These are phyloP conservation scores for Eupithecia insigniata DNA, from an alignment of 2,888 invertebrate genomes.

Conservation along the genomic window DNA sequence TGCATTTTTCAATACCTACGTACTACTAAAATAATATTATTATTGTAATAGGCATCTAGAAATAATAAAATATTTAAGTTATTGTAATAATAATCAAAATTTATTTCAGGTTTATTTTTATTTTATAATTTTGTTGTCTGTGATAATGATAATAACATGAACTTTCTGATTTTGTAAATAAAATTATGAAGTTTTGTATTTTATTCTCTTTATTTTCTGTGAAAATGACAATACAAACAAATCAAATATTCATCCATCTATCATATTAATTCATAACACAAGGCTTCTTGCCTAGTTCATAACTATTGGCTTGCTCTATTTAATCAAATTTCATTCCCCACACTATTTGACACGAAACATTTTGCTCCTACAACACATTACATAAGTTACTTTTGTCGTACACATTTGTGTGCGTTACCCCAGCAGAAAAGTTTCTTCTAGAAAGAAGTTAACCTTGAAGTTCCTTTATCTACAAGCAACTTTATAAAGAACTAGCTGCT, in stretches of 20 bases:
- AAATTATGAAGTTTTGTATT: slow-evolving; percentile 56
- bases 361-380: too few relatives aligned
- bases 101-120: slow-evolving; percentile 47
- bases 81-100: slow-evolving; percentile 23
- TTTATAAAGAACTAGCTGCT: too few relatives aligned
- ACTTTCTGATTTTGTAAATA: slow-evolving; percentile 55
- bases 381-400: too few relatives aligned
- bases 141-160: slow-evolving; percentile 64
- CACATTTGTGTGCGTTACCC: too few relatives aligned
- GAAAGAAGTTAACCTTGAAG: too few relatives aligned
- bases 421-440: too few relatives aligned
- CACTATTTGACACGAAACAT: background rate
- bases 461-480: background rate
- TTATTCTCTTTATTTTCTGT: slow-evolving; percentile 60
- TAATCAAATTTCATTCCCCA: background rate
- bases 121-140: slow-evolving; percentile 70
- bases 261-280: background rate
- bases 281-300: background rate
- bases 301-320: background rate
- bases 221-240: slow-evolving; percentile 36
- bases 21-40: slow-evolving; percentile 1
- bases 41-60: background rate
- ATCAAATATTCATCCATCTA: too few relatives aligned
- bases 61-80: background rate
- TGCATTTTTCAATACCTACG: slow-evolving; percentile 9